Evolutionary conservation across 2,113 vertebrate species (phyloP).

Genomic region (Stegostoma tigrinum): DNA sequence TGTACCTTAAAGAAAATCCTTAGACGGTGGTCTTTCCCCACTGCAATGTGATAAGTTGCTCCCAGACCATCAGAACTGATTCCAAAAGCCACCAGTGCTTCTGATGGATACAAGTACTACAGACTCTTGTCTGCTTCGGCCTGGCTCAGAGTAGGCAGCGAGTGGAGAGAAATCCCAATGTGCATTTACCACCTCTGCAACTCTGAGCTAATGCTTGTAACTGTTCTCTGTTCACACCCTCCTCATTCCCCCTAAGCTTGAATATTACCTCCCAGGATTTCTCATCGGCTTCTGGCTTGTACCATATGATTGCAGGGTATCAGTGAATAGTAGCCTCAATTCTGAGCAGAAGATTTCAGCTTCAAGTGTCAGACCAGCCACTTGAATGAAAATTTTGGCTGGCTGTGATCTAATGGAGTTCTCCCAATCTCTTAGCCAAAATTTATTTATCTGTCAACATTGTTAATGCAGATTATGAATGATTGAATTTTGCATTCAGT

Average conservation of each 20-base stretch:
- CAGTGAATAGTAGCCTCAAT: too few relatives aligned
- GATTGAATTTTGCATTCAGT: too few relatives aligned
- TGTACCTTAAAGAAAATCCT: too few relatives aligned
- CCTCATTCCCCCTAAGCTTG: not conserved
- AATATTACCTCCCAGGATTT: not conserved
- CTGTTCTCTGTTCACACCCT: not conserved
- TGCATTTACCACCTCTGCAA: not conserved
- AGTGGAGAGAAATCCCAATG: not conserved
- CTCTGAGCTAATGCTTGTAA: too few relatives aligned
- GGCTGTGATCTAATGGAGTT: not conserved
- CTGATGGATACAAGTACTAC: too few relatives aligned
- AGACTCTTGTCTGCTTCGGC: not conserved
- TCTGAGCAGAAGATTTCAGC: too few relatives aligned
- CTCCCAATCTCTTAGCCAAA: not conserved
- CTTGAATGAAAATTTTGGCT: not conserved
- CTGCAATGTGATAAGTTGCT: not conserved
- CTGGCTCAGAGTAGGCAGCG: not conserved
- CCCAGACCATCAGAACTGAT: not conserved
- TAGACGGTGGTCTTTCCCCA: too few relatives aligned
- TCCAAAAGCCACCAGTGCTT: not conserved
- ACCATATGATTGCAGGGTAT: too few relatives aligned
- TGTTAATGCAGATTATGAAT: not conserved
- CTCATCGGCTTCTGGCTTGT: not conserved
- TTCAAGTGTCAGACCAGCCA: not conserved
- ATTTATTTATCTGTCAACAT: not conserved